A percentile compares a stretch with the other conserved stretches of the same genome.
Evolutionary conservation across 2,797 vertebrate species (phyloP).

Genomic region (Malurus splendens): DNA sequence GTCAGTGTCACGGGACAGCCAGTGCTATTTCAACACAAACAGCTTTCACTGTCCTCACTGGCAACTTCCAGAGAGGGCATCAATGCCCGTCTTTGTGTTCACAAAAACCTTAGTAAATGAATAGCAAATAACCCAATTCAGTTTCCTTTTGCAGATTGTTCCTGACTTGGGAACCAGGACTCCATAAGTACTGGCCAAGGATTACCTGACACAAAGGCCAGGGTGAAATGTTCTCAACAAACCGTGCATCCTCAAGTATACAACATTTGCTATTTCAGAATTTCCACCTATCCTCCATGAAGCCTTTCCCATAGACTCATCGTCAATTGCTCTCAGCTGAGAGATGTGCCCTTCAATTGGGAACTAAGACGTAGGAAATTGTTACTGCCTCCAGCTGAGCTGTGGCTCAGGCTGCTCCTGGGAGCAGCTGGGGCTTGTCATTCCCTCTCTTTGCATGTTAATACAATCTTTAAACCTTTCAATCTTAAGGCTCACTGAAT

Average conservation of each 20-base stretch:
- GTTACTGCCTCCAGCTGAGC: background rate
- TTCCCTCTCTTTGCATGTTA: background rate
- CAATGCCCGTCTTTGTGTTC: background rate
- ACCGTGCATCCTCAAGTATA: background rate
- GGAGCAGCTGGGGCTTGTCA: slow-evolving; percentile 32
- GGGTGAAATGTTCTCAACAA: background rate
- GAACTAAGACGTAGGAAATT: background rate
- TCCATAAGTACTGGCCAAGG: background rate
- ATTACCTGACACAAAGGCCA: background rate
- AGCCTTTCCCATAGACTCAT: background rate
- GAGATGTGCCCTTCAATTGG: background rate
- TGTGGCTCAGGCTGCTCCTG: background rate
- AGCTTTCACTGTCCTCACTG: background rate
- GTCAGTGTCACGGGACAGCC: background rate
- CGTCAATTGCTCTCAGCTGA: background rate
- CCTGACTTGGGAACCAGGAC: background rate
- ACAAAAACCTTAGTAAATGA: background rate
- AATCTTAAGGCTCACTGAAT: background rate
- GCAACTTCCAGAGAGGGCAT: background rate
- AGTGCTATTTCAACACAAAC: background rate
- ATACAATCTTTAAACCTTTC: background rate
- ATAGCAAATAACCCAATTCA: background rate
- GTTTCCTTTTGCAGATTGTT: background rate
- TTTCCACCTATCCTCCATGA: background rate
- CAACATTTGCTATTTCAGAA: background rate